Conservation (phyloP, 2,888 invertebrate genomes). For the Dermolepida albohirtum region DNA sequence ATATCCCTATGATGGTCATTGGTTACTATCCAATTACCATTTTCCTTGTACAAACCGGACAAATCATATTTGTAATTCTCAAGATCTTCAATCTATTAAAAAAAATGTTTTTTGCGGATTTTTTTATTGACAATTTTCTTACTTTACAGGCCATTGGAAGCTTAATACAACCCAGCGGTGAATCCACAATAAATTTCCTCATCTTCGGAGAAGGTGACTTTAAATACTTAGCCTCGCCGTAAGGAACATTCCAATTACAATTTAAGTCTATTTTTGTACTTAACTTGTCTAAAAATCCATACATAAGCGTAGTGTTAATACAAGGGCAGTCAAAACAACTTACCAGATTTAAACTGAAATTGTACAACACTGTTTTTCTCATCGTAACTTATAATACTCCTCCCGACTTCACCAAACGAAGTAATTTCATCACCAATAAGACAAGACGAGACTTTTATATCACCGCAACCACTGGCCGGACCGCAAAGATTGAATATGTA, state of each 20-base stretch:
- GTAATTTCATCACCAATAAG: background rate
- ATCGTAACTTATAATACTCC: conserved; percentile 7
- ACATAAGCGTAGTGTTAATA: too few species aligned
- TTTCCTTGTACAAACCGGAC: conserved; percentile 2
- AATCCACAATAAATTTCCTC: conserved; percentile 19
- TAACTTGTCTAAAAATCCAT: conserved; percentile 5
- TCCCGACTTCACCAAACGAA: background rate
- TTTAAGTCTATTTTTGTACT: conserved; percentile 9
- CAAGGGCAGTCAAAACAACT: too few species aligned
- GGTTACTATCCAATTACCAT: conserved; percentile 4
- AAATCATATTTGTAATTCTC: conserved; percentile 27
- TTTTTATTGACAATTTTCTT: background rate
- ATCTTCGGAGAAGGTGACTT: conserved; percentile 2
- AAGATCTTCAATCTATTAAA: conserved; percentile 2
- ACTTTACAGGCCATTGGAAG: conserved; percentile 36
- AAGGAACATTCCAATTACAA: conserved; percentile 11
- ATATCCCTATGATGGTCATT: conserved; percentile 2
- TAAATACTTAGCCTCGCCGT: background rate
- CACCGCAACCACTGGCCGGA: conserved; percentile 5
- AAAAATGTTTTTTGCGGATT: too few species aligned
- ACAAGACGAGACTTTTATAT: conserved; percentile 3
- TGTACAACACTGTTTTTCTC: background rate
- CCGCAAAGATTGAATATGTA: conserved; percentile 21
- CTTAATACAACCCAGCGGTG: conserved; percentile 30
- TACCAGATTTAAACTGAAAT: conserved; percentile 8